A percentile compares a stretch with the other conserved stretches of the same genome.
Conservation (phyloP, 2,888 invertebrate species). For the Caenorhabditis sp. region DNA sequence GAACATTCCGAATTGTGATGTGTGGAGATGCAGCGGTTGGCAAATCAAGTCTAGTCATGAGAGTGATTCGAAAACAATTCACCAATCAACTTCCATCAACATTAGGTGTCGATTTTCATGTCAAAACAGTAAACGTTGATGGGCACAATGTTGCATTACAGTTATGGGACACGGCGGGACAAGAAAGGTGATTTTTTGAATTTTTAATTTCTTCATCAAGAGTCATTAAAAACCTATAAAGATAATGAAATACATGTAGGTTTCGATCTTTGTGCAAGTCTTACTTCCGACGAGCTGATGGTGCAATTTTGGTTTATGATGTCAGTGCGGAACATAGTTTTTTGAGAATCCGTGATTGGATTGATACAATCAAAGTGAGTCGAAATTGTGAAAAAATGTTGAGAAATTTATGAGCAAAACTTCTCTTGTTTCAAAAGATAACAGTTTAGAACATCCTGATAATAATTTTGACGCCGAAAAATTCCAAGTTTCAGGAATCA, state of each 20-base stretch:
- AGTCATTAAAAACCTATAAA: background rate
- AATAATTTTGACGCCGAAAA: too few relatives aligned
- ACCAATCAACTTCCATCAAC: constrained; percentile 76
- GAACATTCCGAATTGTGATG: constrained; percentile 77
- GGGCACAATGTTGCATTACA: constrained; percentile 74
- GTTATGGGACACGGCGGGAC: constrained; percentile 77
- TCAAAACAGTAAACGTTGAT: constrained; percentile 75
- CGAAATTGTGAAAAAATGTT: background rate
- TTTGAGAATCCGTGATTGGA: constrained; percentile 76
- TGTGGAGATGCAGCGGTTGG: constrained; percentile 77
- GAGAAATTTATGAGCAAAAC: too few relatives aligned
- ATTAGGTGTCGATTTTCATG: constrained; percentile 76
- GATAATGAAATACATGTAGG: constrained; percentile 5
- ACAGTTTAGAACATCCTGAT: too few relatives aligned
- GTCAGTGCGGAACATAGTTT: constrained; percentile 76
- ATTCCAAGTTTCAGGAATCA: constrained; percentile 75
- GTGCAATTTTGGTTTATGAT: constrained; percentile 77
- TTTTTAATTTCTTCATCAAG: background rate
- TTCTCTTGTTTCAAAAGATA: too few relatives aligned
- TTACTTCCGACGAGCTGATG: constrained; percentile 77
- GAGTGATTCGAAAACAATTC: constrained; percentile 76
- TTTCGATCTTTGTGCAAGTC: constrained; percentile 77
- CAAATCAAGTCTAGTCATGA: constrained; percentile 76
- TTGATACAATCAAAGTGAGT: constrained; percentile 75
- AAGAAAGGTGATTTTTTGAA: constrained; percentile 72